Evolutionary conservation across 1,140 invertebrate species (phyloP), one percentile per base, ranked within the genome.

Genomic region (Mya arenaria): DNA sequence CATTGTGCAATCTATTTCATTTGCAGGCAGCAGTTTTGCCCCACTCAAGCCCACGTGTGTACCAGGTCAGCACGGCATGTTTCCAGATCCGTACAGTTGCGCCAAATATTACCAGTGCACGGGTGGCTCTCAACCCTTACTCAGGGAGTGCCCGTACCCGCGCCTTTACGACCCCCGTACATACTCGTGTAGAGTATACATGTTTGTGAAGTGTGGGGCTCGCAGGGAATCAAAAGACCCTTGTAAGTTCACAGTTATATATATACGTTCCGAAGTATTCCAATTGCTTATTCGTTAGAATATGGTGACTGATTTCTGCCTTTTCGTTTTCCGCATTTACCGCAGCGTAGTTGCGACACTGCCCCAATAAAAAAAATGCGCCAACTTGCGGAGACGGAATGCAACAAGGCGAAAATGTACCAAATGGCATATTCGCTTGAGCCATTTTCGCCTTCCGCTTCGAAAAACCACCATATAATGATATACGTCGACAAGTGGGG

Each of bases 131-230:
- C 36, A 65, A 23, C 74, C 74, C 17, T n/a, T 77, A 4, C 23
- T 55, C 36, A 30, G 13, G n/a, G 89, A 90, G 71, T 89, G 88
- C 48, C 77, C 80, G 8, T 86, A 87, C 44, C 85, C 87, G 1
- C 44, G 83, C 13, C 74, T 89, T 10, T 87, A 75, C 36, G 52
- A 37, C 37, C 58, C 82, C 30, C 68, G 39, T 36, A 71, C 52
- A 25, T 71, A 74, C 8, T 34, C 74, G 15, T 84, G 84, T 62
- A 41, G 72, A 23, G 17, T 41, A 5, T 86, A 85, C 19, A 48
- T 79, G 28, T 41, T 32, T 28, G 84, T 84, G 6, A 62, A 84
- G 13, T 89, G 88, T 83, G 85, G 87, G 41, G 17, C 60, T 5
- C 63, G 88, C 25, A 77, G 68, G 13, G 84, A 83, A 41, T 87